Percentiles rank a stretch among this genome's conserved stretches.
phyloP scores from a whole-genome alignment of 2,113 vertebrate genomes.

The Leucopsar rothschildi region DNA sequence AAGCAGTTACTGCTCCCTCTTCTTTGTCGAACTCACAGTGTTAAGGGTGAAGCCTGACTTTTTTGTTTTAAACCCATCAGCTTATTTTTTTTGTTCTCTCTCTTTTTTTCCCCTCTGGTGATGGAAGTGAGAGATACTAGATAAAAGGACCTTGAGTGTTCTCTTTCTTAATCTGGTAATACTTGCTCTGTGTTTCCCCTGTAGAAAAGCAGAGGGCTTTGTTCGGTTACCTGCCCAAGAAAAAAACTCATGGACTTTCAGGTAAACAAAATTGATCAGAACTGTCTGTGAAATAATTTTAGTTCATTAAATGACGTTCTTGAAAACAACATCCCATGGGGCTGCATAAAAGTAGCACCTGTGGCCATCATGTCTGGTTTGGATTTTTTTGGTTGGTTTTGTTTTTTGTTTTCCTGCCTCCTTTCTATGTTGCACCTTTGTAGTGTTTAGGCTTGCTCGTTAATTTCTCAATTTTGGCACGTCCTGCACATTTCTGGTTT shows the following conservation, averaged over 20 bases:
- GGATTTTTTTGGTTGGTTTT: not conserved
- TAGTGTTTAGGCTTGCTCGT: not conserved
- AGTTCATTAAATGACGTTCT: not conserved
- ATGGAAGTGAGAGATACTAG: not conserved
- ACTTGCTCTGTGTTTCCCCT: not conserved
- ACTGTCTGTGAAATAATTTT: not conserved
- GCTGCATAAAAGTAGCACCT: not conserved
- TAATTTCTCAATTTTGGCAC: accelerated
- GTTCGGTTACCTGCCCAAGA: not conserved
- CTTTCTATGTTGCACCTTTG: not conserved
- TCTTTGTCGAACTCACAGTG: not conserved
- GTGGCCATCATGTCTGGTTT: not conserved
- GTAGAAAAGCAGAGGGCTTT: not conserved
- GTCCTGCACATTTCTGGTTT: not conserved
- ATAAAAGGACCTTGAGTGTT: not conserved
- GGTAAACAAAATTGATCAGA: not conserved
- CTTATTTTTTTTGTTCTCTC: not conserved
- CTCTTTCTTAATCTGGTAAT: not conserved
- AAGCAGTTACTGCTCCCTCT: not conserved
- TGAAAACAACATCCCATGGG: not conserved
- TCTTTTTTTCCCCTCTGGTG: not conserved
- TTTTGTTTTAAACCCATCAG: not conserved
- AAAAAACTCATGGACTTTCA: not conserved
- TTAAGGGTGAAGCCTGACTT: not conserved
- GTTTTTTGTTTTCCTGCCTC: not conserved